Percentiles rank a stretch among this genome's conserved stretches.
These are phyloP conservation scores for Eutrigla gurnardus DNA, from an alignment of 2,797 vertebrate genomes.

Conservation along the genomic window DNA sequence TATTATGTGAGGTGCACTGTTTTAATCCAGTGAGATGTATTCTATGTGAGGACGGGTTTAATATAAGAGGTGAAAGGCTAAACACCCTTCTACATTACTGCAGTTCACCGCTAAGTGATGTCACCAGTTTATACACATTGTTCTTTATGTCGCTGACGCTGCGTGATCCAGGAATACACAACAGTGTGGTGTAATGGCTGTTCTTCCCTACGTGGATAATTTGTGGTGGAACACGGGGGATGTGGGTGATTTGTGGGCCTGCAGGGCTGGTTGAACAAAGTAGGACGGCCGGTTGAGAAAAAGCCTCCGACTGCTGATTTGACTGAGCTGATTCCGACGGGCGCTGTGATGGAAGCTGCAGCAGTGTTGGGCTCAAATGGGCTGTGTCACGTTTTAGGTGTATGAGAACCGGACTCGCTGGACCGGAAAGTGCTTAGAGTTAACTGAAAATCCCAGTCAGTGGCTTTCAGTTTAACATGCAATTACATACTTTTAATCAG, in stretches of 20 bases:
- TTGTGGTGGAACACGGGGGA: conserved; percentile 6
- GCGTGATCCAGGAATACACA: background rate
- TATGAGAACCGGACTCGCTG: too few species aligned
- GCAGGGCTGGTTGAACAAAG: conserved; percentile 17
- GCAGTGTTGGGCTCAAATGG: background rate
- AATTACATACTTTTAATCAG: too few species aligned
- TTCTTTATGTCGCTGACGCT: background rate
- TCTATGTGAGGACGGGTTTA: too few species aligned
- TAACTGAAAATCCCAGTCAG: too few species aligned
- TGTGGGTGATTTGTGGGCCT: conserved; percentile 11
- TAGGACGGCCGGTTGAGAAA: conserved; percentile 17
- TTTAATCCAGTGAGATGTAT: too few species aligned
- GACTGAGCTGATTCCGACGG: background rate
- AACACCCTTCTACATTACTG: too few species aligned
- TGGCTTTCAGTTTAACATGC: too few species aligned
- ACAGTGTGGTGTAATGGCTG: background rate
- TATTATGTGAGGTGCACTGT: too few species aligned
- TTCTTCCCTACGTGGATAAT: background rate
- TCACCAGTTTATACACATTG: too few species aligned
- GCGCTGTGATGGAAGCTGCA: background rate
- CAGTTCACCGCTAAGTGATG: too few species aligned
- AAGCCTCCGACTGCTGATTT: conserved; percentile 17
- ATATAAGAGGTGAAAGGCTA: too few species aligned
- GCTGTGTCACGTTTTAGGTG: background rate
- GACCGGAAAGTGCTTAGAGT: too few species aligned